Evolutionary conservation across 2,888 invertebrate genomes (phyloP).

Genomic region (Temnothorax rugatulus): DNA sequence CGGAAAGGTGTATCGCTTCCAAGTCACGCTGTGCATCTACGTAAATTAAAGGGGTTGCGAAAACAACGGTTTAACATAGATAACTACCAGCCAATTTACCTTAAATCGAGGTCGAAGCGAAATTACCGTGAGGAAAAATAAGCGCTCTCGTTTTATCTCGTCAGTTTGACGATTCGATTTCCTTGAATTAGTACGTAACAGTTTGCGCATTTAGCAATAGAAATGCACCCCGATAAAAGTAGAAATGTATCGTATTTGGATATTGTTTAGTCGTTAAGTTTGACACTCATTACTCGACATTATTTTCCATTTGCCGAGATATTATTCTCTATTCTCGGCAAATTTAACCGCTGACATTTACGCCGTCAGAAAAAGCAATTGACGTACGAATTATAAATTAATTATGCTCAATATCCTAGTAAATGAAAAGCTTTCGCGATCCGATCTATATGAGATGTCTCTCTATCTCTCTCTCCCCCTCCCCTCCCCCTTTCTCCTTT

Average conservation of each 20-base stretch:
- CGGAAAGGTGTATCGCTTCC: conserved; percentile 44
- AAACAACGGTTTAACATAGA: conserved; percentile 42
- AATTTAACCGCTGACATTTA: conserved; percentile 35
- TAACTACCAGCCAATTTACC: conserved; percentile 38
- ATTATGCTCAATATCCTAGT: conserved; percentile 16
- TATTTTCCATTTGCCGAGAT: conserved; percentile 6
- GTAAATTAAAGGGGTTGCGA: conserved; percentile 38
- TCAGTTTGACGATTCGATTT: conserved; percentile 1
- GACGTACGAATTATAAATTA: conserved; percentile 40
- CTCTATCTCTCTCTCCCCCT: background rate
- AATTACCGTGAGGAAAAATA: conserved; percentile 11
- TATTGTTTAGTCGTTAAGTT: background rate
- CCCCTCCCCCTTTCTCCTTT: background rate
- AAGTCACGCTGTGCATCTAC: conserved; percentile 38
- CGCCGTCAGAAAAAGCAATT: background rate
- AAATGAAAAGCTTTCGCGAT: background rate
- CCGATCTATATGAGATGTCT: conserved; percentile 45
- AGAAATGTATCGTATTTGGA: background rate
- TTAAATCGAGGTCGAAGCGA: conserved; percentile 34
- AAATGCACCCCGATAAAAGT: background rate
- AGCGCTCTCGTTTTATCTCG: background rate
- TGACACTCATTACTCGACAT: background rate
- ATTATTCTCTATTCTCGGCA: background rate
- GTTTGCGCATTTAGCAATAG: background rate
- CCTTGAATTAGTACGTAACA: background rate